These are phyloP conservation scores for Cecropterus lyciades DNA, from an alignment of 1,140 invertebrate species.

Conservation along the genomic window DNA sequence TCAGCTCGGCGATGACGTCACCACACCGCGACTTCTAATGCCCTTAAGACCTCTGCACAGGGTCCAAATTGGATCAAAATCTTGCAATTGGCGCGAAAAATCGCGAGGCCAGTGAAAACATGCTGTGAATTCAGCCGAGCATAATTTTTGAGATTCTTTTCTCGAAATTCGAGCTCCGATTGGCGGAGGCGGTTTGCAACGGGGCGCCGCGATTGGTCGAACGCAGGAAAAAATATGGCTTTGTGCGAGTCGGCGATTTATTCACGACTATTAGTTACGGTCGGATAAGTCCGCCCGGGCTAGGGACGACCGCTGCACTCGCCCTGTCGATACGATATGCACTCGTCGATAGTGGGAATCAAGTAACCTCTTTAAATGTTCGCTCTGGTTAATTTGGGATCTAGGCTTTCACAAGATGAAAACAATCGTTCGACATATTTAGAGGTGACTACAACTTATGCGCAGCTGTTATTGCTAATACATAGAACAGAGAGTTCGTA, in stretches of 20 bases:
- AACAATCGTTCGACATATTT: too few relatives aligned
- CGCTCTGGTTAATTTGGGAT: too few relatives aligned
- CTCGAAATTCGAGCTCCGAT: constrained; percentile 54
- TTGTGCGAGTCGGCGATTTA: constrained; percentile 68
- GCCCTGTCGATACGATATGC: constrained; percentile 28
- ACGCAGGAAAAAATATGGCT: constrained; percentile 62
- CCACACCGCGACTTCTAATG: constrained; percentile 13
- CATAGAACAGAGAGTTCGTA: too few relatives aligned
- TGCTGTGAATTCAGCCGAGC: constrained; percentile 57
- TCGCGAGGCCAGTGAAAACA: constrained; percentile 60
- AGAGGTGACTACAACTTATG: too few relatives aligned
- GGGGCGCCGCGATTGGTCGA: constrained; percentile 21
- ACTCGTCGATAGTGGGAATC: background rate
- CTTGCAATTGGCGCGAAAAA: constrained; percentile 45
- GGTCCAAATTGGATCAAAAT: constrained; percentile 43
- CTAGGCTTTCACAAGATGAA: too few relatives aligned
- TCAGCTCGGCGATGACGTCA: constrained; percentile 37
- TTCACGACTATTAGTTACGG: constrained; percentile 80
- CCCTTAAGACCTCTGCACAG: constrained; percentile 36
- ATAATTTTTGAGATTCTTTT: constrained; percentile 73
- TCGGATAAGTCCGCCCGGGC: constrained; percentile 56
- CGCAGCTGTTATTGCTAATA: too few relatives aligned
- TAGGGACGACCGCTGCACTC: constrained; percentile 46
- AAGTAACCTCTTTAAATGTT: too few relatives aligned
- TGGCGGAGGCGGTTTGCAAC: constrained; percentile 51